A percentile compares a stretch with the other conserved stretches of the same genome.
These are phyloP conservation scores for Chelonus insularis DNA, from an alignment of 1,140 invertebrate species.

Conservation along the genomic window DNA sequence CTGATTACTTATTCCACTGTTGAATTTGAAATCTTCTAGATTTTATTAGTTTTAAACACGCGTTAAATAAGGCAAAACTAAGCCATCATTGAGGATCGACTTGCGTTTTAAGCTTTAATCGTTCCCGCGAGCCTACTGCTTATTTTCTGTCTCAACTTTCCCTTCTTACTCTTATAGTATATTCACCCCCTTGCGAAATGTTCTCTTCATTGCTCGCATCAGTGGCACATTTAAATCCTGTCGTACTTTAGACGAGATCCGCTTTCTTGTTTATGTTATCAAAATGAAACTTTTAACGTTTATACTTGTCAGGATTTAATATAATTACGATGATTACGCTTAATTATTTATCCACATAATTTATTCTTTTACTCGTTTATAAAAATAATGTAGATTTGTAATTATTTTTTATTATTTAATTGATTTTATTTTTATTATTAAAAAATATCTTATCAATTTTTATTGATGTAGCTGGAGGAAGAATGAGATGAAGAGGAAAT, in stretches of 20 bases:
- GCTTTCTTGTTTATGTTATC: constrained; percentile 1
- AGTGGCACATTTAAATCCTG: background rate
- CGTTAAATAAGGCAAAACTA: constrained; percentile 56
- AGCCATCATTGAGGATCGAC: constrained; percentile 36
- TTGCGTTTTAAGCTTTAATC: constrained; percentile 35
- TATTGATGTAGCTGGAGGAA: too few species aligned
- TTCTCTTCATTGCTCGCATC: constrained; percentile 9
- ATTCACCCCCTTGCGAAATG: constrained; percentile 1
- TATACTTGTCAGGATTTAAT: background rate
- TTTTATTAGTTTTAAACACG: constrained; percentile 61
- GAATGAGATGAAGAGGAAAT: too few species aligned
- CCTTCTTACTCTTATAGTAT: constrained; percentile 9
- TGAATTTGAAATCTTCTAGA: constrained; percentile 18
- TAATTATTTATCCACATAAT: background rate
- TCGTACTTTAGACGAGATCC: background rate
- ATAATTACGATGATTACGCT: background rate
- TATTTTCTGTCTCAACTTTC: constrained; percentile 26
- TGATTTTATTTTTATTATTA: too few species aligned
- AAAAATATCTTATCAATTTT: too few species aligned
- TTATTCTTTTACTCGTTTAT: too few species aligned
- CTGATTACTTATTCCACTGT: constrained; percentile 36
- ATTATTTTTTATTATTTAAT: too few species aligned
- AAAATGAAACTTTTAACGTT: background rate
- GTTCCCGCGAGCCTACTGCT: constrained; percentile 34
- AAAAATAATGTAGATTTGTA: too few species aligned